phyloP scores from a whole-genome alignment of 2,797 vertebrate genomes.

The Somateria mollissima region DNA sequence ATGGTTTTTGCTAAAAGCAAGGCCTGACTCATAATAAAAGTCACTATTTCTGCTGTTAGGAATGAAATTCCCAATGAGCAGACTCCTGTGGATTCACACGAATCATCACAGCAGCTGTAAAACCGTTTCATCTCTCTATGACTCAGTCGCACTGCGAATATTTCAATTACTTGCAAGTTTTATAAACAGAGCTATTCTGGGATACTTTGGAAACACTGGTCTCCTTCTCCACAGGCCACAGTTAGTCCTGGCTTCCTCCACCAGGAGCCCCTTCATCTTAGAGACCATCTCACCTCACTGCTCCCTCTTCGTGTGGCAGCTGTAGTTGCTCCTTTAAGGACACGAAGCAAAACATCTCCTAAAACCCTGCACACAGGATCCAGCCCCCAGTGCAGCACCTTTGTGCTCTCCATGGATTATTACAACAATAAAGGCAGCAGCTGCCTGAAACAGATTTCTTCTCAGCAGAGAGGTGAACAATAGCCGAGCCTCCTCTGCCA shows the following conservation, averaged over 20 bases:
- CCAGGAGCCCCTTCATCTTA: neutral
- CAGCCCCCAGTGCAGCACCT: neutral
- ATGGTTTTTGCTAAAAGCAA: neutral
- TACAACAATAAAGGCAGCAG: slow-evolving; percentile 5
- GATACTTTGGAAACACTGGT: neutral
- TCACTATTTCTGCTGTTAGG: neutral
- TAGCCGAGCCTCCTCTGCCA: neutral
- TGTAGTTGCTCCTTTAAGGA: neutral
- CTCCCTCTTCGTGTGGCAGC: neutral
- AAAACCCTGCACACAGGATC: neutral
- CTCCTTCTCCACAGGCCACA: neutral
- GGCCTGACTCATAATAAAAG: neutral
- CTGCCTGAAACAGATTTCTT: neutral
- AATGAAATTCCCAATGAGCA: neutral
- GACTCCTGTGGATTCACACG: neutral
- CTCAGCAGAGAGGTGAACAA: neutral
- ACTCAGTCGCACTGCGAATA: neutral
- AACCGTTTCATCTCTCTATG: neutral
- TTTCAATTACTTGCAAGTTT: slow-evolving; percentile 7
- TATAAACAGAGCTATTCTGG: slow-evolving; percentile 28
- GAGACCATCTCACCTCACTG: neutral
- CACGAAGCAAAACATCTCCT: neutral
- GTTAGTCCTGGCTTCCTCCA: slow-evolving; percentile 16
- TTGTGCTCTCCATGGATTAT: neutral
- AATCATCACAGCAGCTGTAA: slow-evolving; percentile 19